Percentiles rank a stretch among this genome's conserved stretches.
These are phyloP conservation scores for Megatriorchis doriae DNA, from an alignment of 2,113 vertebrate genomes.

Conservation along the genomic window DNA sequence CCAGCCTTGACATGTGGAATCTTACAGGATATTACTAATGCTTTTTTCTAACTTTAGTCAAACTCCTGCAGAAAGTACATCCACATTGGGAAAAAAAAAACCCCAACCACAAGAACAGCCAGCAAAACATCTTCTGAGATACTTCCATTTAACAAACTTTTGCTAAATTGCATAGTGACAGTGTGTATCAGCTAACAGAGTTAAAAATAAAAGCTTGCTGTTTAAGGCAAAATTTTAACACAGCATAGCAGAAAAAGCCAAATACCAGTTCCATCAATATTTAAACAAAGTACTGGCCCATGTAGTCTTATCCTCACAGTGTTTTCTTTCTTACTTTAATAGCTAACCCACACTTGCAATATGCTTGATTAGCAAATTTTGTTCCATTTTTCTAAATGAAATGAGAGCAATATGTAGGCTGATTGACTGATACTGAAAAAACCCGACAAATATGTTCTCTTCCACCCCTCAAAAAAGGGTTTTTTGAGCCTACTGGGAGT, in stretches of 20 bases:
- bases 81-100: background rate
- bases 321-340: conserved; percentile 5
- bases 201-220: conserved; percentile 50
- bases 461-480: background rate
- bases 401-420: background rate
- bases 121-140: background rate
- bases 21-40: background rate
- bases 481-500: background rate
- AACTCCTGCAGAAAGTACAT: conserved; percentile 39
- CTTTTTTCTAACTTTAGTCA: conserved; percentile 21
- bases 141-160: conserved; percentile 10
- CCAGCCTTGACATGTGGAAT: conserved; percentile 13
- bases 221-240: conserved; percentile 58
- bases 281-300: conserved; percentile 32
- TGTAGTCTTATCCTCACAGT: conserved; percentile 2
- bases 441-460: background rate
- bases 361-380: conserved; percentile 19
- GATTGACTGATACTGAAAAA: conserved; percentile 42
- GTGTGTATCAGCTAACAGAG: background rate
- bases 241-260: conserved; percentile 12
- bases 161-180: conserved; percentile 69
- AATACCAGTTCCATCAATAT: background rate
- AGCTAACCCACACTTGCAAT: conserved; percentile 28
- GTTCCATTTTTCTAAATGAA: conserved; percentile 14
- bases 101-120: background rate